phyloP scores from a whole-genome alignment of 2,888 invertebrate genomes.

The Habrosyne pyritoides region DNA sequence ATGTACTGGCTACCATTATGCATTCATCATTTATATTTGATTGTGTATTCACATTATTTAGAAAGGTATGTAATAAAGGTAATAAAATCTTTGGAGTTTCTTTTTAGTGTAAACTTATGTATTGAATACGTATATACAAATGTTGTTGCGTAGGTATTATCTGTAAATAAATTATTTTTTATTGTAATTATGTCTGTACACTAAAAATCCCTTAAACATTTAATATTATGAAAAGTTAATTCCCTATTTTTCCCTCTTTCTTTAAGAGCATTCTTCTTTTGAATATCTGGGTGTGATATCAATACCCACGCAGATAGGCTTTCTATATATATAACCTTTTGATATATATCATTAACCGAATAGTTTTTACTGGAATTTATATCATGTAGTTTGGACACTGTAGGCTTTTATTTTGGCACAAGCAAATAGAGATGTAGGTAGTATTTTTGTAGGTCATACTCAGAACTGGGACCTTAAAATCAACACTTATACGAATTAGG shows the following conservation, averaged over 20 bases:
- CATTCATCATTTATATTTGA: slow-evolving; percentile 44
- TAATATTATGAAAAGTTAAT: not conserved
- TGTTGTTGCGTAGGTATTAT: not conserved
- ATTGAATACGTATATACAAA: not conserved
- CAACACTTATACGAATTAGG: too few relatives aligned
- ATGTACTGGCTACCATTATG: slow-evolving; percentile 36
- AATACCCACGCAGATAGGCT: too few relatives aligned
- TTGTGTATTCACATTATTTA: slow-evolving; percentile 44
- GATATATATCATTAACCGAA: too few relatives aligned
- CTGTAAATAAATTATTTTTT: slow-evolving; percentile 3
- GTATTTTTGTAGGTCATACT: too few relatives aligned
- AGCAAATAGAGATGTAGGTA: too few relatives aligned
- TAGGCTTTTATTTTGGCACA: too few relatives aligned
- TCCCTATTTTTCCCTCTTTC: not conserved
- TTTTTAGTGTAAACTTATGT: slow-evolving; percentile 37
- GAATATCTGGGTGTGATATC: too few relatives aligned
- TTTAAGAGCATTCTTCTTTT: too few relatives aligned
- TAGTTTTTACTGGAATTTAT: too few relatives aligned
- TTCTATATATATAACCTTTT: too few relatives aligned
- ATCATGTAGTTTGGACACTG: too few relatives aligned
- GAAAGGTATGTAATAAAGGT: slow-evolving; percentile 66
- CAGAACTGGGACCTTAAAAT: too few relatives aligned
- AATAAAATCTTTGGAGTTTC: slow-evolving; percentile 64
- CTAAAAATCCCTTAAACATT: not conserved
- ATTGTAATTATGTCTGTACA: not conserved